These are phyloP conservation scores for Portunus trituberculatus DNA, from an alignment of 1,140 invertebrate species.

Conservation along the genomic window DNA sequence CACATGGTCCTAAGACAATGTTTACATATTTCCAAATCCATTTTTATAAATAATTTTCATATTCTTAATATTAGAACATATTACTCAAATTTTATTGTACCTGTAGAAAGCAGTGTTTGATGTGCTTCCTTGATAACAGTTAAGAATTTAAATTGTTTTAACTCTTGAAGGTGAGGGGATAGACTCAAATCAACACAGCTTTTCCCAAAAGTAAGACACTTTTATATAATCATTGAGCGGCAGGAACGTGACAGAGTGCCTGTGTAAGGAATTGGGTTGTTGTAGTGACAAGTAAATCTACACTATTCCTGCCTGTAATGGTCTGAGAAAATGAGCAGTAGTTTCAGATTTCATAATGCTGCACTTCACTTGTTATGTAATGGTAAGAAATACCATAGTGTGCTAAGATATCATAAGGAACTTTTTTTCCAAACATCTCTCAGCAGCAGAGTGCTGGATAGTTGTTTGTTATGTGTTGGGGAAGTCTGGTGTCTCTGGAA, in stretches of 20 bases:
- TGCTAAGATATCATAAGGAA: not conserved
- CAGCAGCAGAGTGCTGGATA: not conserved
- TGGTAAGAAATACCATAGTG: not conserved
- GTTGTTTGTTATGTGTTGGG: not conserved
- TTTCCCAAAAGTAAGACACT: conserved; percentile 53
- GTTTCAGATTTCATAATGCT: not conserved
- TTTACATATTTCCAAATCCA: conserved; percentile 31
- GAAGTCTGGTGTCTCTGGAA: conserved; percentile 49
- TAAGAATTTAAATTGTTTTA: not conserved
- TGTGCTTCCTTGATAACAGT: not conserved
- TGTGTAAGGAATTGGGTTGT: not conserved
- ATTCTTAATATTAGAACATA: not conserved
- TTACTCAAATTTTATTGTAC: conserved; percentile 37
- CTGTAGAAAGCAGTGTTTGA: not conserved
- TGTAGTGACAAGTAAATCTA: not conserved
- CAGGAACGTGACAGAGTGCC: not conserved
- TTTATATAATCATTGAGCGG: not conserved
- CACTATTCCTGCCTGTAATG: not conserved
- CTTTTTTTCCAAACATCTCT: not conserved
- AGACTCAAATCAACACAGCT: conserved; percentile 73
- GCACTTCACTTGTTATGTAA: not conserved
- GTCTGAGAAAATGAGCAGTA: not conserved
- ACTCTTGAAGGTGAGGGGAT: conserved; percentile 46
- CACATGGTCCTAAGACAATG: conserved; percentile 27
- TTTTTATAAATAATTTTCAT: conserved; percentile 12